phyloP scores from a whole-genome alignment of 2,888 invertebrate species.

The Tetramorium bicarinatum region DNA sequence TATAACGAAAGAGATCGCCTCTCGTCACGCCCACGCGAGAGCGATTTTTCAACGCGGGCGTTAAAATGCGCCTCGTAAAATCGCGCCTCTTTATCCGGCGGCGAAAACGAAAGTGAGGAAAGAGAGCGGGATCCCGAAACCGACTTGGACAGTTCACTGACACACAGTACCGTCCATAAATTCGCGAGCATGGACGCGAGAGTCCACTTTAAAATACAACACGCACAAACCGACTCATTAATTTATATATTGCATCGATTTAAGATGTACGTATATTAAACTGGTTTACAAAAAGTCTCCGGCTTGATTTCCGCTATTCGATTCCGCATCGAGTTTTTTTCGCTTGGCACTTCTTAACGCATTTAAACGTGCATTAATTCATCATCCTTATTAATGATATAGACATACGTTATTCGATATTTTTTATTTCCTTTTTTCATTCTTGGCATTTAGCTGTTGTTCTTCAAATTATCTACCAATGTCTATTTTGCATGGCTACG shows the following conservation, averaged over 20 bases:
- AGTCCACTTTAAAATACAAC: background rate
- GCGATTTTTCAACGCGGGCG: slow-evolving; percentile 10
- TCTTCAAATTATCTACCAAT: background rate
- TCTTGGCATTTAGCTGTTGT: background rate
- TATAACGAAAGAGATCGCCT: slow-evolving; percentile 37
- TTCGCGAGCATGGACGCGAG: background rate
- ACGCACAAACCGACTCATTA: background rate
- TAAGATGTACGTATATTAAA: slow-evolving; percentile 5
- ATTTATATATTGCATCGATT: slow-evolving; percentile 10
- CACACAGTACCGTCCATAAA: slow-evolving; percentile 2
- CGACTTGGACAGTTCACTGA: slow-evolving; percentile 28
- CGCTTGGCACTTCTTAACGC: background rate
- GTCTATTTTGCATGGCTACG: background rate
- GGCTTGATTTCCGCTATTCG: background rate
- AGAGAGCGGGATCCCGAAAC: slow-evolving; percentile 14
- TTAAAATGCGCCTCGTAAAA: slow-evolving; percentile 18
- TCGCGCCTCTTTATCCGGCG: background rate
- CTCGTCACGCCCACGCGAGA: slow-evolving; percentile 40
- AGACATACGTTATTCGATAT: background rate
- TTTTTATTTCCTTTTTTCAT: background rate
- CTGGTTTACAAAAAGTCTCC: background rate
- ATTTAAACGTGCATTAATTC: background rate
- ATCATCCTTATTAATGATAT: background rate
- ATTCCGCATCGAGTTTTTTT: background rate
- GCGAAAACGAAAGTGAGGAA: slow-evolving; percentile 40